phyloP scores from a whole-genome alignment of 2,113 vertebrate species.

The Catagonus wagneri region DNA sequence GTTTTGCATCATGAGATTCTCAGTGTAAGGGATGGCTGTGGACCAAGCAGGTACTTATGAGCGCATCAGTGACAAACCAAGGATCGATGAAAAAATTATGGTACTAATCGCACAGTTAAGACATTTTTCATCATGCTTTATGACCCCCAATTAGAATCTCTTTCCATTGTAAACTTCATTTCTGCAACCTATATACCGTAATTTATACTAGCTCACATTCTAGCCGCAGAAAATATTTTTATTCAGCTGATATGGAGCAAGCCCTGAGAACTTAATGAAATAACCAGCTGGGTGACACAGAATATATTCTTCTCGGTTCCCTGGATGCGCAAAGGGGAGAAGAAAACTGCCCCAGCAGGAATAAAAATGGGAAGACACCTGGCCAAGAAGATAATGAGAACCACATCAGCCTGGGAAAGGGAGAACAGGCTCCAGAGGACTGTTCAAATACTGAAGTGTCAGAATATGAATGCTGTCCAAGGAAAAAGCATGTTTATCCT shows the following conservation, averaged over 20 bases:
- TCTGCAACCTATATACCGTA: background rate
- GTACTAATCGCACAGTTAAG: background rate
- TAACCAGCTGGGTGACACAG: constrained; percentile 68
- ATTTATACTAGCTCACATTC: constrained; percentile 54
- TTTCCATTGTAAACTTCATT: constrained; percentile 48
- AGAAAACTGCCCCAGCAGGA: background rate
- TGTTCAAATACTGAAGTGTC: constrained; percentile 65
- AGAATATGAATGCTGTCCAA: constrained; percentile 58
- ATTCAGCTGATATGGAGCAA: constrained; percentile 65
- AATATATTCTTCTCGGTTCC: constrained; percentile 69
- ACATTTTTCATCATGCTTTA: constrained; percentile 75
- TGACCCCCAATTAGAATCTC: constrained; percentile 68
- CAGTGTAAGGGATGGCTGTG: constrained; percentile 6
- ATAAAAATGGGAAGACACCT: constrained; percentile 43
- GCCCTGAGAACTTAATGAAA: constrained; percentile 64
- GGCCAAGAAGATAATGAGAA: constrained; percentile 63
- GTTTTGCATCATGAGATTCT: background rate
- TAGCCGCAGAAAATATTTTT: constrained; percentile 68
- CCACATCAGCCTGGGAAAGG: background rate
- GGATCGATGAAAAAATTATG: constrained; percentile 77
- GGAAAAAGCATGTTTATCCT: constrained; percentile 38
- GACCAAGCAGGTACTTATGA: constrained; percentile 61
- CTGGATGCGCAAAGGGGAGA: constrained; percentile 58
- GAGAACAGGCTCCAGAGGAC: background rate
- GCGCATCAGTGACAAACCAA: constrained; percentile 62